A percentile compares a stretch with the other conserved stretches of the same genome.
Evolutionary conservation across 2,113 vertebrate genomes (phyloP).

Genomic region (Chelonoidis abingdonii): DNA sequence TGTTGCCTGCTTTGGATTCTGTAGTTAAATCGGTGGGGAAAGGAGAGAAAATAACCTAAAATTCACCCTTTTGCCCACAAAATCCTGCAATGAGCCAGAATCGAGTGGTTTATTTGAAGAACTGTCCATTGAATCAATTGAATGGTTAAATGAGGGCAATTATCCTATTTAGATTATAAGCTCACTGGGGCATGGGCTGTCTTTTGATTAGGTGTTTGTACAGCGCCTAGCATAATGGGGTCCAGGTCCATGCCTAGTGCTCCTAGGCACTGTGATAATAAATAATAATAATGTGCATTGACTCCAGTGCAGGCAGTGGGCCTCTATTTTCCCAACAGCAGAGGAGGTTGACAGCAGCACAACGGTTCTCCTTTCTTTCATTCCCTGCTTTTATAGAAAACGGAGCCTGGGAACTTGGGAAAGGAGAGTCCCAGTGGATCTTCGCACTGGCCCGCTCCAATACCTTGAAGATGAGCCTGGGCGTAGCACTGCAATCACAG

Average conservation of each 20-base stretch:
- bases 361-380: neutral
- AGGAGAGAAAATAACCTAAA: neutral
- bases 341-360: neutral
- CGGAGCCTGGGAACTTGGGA: accelerated
- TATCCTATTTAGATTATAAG: neutral
- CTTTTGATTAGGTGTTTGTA: neutral
- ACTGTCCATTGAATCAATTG: neutral
- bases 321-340: neutral
- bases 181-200: neutral
- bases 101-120: neutral
- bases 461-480: neutral
- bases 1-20: neutral
- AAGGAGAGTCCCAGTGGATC: accelerated
- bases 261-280: neutral
- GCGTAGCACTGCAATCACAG: neutral
- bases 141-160: neutral
- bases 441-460: accelerated
- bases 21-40: neutral
- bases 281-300: neutral
- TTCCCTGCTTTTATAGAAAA: accelerated
- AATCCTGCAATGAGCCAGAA: neutral
- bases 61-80: neutral
- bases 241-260: neutral
- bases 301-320: neutral
- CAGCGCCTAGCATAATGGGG: neutral